A percentile compares a stretch with the other conserved stretches of the same genome.
These are phyloP conservation scores for Drosophila melanosoma DNA, from an alignment of 2,888 invertebrate species.

Conservation along the genomic window DNA sequence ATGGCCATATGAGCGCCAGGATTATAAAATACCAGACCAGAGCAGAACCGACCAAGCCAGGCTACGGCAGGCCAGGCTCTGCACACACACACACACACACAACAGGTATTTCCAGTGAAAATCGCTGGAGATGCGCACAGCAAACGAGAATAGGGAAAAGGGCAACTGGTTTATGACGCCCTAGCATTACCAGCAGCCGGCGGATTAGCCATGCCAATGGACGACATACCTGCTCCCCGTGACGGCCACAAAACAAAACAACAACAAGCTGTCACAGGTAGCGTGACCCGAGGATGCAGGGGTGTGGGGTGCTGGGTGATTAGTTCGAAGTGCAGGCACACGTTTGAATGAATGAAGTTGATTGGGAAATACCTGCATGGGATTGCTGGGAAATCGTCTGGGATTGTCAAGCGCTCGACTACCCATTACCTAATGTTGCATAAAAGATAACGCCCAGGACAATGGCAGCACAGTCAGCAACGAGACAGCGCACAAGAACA, in stretches of 20 bases:
- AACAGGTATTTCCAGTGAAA: conserved; percentile 75
- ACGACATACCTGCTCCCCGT: conserved; percentile 27
- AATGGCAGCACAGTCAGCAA: conserved; percentile 47
- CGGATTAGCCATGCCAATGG: conserved; percentile 42
- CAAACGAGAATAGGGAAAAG: conserved; percentile 49
- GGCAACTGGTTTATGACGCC: conserved; percentile 78
- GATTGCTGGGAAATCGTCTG: conserved; percentile 58
- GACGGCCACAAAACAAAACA: conserved; percentile 8
- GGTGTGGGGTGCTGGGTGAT: conserved; percentile 37
- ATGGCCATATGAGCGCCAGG: conserved; percentile 72
- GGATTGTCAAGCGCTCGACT: conserved; percentile 23
- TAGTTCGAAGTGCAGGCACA: conserved; percentile 56
- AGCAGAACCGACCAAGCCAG: neutral
- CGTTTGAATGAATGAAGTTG: conserved; percentile 69
- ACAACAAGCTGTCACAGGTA: conserved; percentile 35
- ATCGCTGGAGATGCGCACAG: conserved; percentile 28
- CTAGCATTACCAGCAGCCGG: conserved; percentile 46
- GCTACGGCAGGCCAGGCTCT: neutral
- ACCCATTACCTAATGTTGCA: conserved; percentile 71
- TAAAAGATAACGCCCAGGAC: conserved; percentile 59
- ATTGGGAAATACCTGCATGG: conserved; percentile 72
- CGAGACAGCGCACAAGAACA: conserved; percentile 40
- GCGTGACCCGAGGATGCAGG: neutral
- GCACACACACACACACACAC: conserved; percentile 42
- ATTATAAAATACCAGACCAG: conserved; percentile 42